A percentile compares a stretch with the other conserved stretches of the same genome.
Conservation (phyloP, 2,797 vertebrate species). For the Phoxinus dragarum region DNA sequence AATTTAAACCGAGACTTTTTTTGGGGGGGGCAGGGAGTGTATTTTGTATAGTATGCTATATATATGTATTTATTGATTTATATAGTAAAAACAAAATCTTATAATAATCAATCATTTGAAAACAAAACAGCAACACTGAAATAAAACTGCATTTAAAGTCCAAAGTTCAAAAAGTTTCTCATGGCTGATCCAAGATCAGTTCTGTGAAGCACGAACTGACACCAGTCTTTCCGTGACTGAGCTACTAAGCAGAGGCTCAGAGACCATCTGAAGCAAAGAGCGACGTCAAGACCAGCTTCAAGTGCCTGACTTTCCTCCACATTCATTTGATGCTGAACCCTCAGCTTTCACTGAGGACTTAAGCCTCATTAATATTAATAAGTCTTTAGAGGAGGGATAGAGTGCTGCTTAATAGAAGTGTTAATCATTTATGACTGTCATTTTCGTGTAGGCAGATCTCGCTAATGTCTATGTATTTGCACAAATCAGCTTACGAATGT, state of each 20-base stretch:
- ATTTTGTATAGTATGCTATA: no score
- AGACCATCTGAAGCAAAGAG: slow-evolving; percentile 51
- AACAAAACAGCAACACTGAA: background rate
- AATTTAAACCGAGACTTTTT: no score
- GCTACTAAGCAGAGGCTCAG: slow-evolving; percentile 44
- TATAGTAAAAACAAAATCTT: background rate
- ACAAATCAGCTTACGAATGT: slow-evolving; percentile 78
- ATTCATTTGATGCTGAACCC: slow-evolving; percentile 79
- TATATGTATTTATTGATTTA: no score
- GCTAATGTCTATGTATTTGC: slow-evolving; percentile 80
- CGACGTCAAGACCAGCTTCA: slow-evolving; percentile 63
- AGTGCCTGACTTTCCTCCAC: slow-evolving; percentile 68
- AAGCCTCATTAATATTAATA: slow-evolving; percentile 82
- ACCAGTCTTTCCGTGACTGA: slow-evolving; percentile 26
- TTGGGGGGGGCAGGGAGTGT: no score
- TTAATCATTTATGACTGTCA: slow-evolving; percentile 80
- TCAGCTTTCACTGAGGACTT: slow-evolving; percentile 75
- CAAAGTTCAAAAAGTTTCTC: background rate
- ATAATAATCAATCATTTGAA: background rate
- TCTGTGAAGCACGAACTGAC: slow-evolving; percentile 18
- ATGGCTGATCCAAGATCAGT: slow-evolving; percentile 17
- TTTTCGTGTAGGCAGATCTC: slow-evolving; percentile 73
- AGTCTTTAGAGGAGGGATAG: slow-evolving; percentile 67
- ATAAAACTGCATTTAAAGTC: background rate
- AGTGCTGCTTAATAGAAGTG: slow-evolving; percentile 78